phyloP scores from a whole-genome alignment of 2,888 invertebrate genomes.

The Heterodera filipjevi region DNA sequence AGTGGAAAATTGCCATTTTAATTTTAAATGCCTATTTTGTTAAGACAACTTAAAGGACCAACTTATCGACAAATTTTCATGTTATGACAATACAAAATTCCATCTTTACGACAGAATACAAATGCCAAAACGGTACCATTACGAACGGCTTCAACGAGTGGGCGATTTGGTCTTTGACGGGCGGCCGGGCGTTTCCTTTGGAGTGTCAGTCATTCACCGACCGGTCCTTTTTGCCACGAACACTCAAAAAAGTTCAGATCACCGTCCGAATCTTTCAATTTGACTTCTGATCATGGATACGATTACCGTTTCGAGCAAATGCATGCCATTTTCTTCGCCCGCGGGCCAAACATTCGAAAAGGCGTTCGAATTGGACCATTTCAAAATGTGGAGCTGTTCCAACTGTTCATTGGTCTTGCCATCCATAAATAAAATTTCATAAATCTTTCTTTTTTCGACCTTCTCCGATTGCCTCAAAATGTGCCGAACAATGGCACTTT shows the following conservation, averaged over 20 bases:
- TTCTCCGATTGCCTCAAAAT: conserved; percentile 41
- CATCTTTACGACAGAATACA: conserved; percentile 48
- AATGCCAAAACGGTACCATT: conserved; percentile 55
- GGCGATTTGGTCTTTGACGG: conserved; percentile 60
- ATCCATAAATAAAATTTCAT: neutral
- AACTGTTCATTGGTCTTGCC: conserved; percentile 38
- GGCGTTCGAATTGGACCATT: conserved; percentile 49
- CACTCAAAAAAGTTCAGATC: conserved; percentile 38
- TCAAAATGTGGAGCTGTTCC: conserved; percentile 60
- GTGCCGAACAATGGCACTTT: conserved; percentile 59
- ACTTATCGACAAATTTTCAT: conserved; percentile 48
- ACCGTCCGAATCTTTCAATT: conserved; percentile 41
- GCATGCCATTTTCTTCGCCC: conserved; percentile 60
- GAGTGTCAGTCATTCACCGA: conserved; percentile 34
- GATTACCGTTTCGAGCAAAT: conserved; percentile 53
- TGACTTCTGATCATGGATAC: conserved; percentile 58
- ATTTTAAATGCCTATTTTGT: conserved; percentile 19
- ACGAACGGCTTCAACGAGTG: conserved; percentile 46
- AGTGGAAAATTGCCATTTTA: conserved; percentile 7
- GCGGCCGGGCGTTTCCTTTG: conserved; percentile 53
- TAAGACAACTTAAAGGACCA: conserved; percentile 42
- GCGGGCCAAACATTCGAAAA: conserved; percentile 55
- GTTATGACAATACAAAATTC: conserved; percentile 43
- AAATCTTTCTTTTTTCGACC: conserved; percentile 23
- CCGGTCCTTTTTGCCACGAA: neutral